These are phyloP conservation scores for Lithophane semibrunnea DNA, from an alignment of 2,888 invertebrate species.

Conservation along the genomic window DNA sequence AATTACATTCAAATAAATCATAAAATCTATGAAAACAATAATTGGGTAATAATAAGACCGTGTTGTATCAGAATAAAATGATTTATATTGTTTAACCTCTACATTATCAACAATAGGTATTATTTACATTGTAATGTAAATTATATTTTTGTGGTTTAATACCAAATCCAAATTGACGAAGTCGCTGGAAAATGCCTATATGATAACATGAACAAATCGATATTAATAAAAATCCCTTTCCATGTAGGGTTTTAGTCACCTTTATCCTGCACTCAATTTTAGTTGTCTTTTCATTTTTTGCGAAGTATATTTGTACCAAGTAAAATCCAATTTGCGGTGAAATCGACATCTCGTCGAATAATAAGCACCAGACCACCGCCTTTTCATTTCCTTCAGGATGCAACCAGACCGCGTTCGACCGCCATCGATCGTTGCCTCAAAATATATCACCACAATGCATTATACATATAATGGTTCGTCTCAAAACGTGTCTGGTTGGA, in stretches of 20 bases:
- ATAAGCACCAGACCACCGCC: no score
- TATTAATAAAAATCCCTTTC: not conserved
- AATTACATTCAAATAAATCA: not conserved
- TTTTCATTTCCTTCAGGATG: not conserved
- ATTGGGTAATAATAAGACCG: not conserved
- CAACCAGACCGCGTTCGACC: not conserved
- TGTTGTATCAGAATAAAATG: not conserved
- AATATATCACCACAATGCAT: not conserved
- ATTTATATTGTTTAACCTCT: conserved; percentile 1
- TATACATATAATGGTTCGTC: not conserved
- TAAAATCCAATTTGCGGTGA: not conserved
- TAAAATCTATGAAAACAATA: no score
- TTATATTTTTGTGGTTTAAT: not conserved
- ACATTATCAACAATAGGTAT: not conserved
- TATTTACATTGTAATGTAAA: not conserved
- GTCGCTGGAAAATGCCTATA: not conserved
- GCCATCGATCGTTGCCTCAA: not conserved
- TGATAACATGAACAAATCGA: not conserved
- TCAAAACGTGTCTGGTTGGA: not conserved
- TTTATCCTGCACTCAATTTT: not conserved
- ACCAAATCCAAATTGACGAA: not conserved
- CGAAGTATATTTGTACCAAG: no score
- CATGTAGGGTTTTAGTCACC: not conserved
- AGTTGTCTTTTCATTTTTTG: not conserved
- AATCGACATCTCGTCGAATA: not conserved